These are phyloP conservation scores for Pongo pygmaeus DNA, from an alignment of 2,113 vertebrate species.

Conservation along the genomic window DNA sequence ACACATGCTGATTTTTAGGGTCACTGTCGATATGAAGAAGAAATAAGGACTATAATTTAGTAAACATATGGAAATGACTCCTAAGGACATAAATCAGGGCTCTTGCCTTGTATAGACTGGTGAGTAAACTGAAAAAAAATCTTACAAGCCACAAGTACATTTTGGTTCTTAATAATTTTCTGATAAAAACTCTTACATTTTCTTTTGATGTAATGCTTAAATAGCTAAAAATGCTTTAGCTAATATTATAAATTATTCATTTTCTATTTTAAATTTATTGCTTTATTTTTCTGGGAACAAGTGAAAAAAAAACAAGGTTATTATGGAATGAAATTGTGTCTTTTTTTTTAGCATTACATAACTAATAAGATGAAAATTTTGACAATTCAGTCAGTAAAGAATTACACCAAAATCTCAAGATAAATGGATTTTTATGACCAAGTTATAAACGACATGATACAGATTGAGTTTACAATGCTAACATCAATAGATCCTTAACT, in stretches of 20 bases:
- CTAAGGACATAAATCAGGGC: neutral
- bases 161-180: neutral
- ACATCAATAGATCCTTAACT: constrained; percentile 31
- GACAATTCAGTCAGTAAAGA: constrained; percentile 16
- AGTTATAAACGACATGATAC: constrained; percentile 21
- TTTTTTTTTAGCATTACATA: constrained; percentile 51
- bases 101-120: neutral
- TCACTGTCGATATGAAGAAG: neutral
- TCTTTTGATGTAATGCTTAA: constrained; percentile 12
- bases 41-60: neutral
- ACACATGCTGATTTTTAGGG: neutral
- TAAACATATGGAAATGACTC: neutral
- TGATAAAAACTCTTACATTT: neutral
- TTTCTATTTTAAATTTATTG: constrained; percentile 50
- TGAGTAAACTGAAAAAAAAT: neutral
- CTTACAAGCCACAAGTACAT: neutral
- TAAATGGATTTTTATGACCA: constrained; percentile 59
- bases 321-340: constrained; percentile 1
- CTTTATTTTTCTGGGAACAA: constrained; percentile 56
- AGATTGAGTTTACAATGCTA: constrained; percentile 57
- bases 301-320: constrained; percentile 13
- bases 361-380: constrained; percentile 46
- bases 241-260: constrained; percentile 34
- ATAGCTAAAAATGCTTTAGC: constrained; percentile 16
- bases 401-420: constrained; percentile 21